Base-by-base conservation (phyloP, 2,113 vertebrate species). In the Reinhardtius hippoglossoides region DNA sequence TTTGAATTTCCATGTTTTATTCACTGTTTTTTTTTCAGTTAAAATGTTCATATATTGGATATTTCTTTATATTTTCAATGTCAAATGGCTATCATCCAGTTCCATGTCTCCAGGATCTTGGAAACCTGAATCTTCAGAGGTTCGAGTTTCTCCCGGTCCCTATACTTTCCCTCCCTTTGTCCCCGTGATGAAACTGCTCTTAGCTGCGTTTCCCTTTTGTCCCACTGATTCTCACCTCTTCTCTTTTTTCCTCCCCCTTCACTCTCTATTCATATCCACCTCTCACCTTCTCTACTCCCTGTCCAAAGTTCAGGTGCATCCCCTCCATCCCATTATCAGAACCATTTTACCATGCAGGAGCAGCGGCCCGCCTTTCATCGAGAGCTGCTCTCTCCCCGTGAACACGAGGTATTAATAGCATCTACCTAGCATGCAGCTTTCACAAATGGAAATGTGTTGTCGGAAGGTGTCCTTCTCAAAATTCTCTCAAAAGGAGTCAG, bases 401-500 rank as follows among this genome's bases (percentile, higher is more conserved):
- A 42, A 48, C 16, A 48, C 44, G 0, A 16, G 20, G 18, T 54
- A 54, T 54, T 21, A 54, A 54, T 9, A n/a, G 50, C 18, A 0
- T n/a, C 20, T 3, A 54, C 50, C 50, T 54, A 20, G 16, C 44
- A 48, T 48, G 44, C 44, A 10, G 40, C 40, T 42, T 13, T 42
- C 40, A 48, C 44, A 48, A 48, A 48, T 48, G 44, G 44, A 48
- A 48, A 48, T 18, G 44, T 48, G 44, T 16, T 48, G 44, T 48
- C 4, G 44, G 15, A 18, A 48, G 16, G 44, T 80, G 67, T 79
- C 60, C 40, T 50, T 71, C 77, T 87, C 72, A 85, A 67, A 72
- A 76, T 80, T 1, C 4, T 87, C 71, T 69, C 76, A 77, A 61
- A 66, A 63, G 72, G 37, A 72, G 26, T 67, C 75, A 62, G 67